Base-by-base conservation (phyloP, 2,888 invertebrate species). In the Drosophila monieri region DNA sequence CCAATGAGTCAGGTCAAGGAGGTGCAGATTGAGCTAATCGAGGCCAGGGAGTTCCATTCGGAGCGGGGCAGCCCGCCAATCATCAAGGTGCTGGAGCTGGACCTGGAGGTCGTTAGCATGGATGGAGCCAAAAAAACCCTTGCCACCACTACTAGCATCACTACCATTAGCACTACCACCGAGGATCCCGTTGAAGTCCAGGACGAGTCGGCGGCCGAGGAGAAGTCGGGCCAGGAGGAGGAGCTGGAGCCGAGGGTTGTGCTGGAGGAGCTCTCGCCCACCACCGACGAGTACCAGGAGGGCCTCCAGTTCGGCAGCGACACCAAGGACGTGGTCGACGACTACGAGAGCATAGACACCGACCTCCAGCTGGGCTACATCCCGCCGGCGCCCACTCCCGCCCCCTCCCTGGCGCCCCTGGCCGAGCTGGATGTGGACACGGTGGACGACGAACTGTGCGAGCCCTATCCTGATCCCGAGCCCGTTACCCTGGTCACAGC, bases 371-470 rank as follows among this genome's bases (percentile, higher is more conserved):
- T 77, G 1, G 80, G 86, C 39, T 90, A 90, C 18, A 89, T 91
- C 74, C 90, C 91, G 8, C 91, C 91, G 4, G 90, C 90, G 21
- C 91, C 90, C 56, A 91, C 91, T 59, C 91, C 91, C 67, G 90
- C 88, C 49, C 91, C 90, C 12, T 91, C 93, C 3, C 91, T 94
- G 87, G 95, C 95, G 53, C 95, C 95, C 25, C 92, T 95, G 56
- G 95, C 95, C 39, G 95, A 94, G 84, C 93, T 94, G 76, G 95
- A 95, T 89, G 94, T 94, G 86, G 94, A 94, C 90, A 94, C 94
- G 46, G 95, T 94, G 49, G 94, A 94, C 81, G 95, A 94, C 88
- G 95, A 95, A 77, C 92, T 92, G 4, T 58, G 95, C 95, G 95
- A 95, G 77, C 92, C 44, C 12, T 30, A 46, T 10, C 58, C 58